Percentiles rank a stretch among this genome's conserved stretches.
Evolutionary conservation across 2,113 vertebrate species (phyloP).

Genomic region (Perccottus glenii): DNA sequence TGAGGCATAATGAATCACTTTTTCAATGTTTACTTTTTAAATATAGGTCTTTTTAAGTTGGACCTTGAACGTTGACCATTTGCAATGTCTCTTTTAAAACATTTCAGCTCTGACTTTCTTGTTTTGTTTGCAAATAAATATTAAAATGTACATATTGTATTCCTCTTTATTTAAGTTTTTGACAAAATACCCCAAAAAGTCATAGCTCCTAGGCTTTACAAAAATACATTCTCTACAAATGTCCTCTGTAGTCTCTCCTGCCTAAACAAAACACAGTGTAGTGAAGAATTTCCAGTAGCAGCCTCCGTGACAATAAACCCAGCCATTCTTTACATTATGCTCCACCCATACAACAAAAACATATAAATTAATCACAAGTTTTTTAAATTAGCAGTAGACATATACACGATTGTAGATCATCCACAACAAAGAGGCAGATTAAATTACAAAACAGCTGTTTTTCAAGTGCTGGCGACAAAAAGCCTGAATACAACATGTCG

Average conservation of each 20-base stretch:
- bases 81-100: too few species aligned
- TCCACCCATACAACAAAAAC: slow-evolving; percentile 85
- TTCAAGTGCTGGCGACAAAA: slow-evolving; percentile 80
- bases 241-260: slow-evolving; percentile 82
- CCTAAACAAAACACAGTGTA: slow-evolving; percentile 88
- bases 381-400: slow-evolving; percentile 98
- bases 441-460: slow-evolving; percentile 84
- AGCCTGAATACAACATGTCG: slow-evolving; percentile 72
- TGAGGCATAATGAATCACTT: too few species aligned
- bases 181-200: slow-evolving; percentile 99
- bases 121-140: background rate
- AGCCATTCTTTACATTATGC: slow-evolving; percentile 74
- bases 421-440: slow-evolving; percentile 80
- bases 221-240: slow-evolving; percentile 99
- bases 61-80: too few species aligned
- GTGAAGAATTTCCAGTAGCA: slow-evolving; percentile 85
- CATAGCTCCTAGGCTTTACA: slow-evolving; percentile 96
- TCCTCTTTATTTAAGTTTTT: slow-evolving; percentile 96
- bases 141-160: slow-evolving; percentile 81
- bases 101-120: background rate
- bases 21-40: too few species aligned
- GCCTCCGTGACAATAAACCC: slow-evolving; percentile 83
- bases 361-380: slow-evolving; percentile 92
- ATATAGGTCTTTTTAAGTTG: too few species aligned
- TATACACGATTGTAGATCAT: slow-evolving; percentile 86